These are phyloP conservation scores for Syrrhaptes paradoxus DNA, from an alignment of 2,113 vertebrate genomes.

Conservation along the genomic window DNA sequence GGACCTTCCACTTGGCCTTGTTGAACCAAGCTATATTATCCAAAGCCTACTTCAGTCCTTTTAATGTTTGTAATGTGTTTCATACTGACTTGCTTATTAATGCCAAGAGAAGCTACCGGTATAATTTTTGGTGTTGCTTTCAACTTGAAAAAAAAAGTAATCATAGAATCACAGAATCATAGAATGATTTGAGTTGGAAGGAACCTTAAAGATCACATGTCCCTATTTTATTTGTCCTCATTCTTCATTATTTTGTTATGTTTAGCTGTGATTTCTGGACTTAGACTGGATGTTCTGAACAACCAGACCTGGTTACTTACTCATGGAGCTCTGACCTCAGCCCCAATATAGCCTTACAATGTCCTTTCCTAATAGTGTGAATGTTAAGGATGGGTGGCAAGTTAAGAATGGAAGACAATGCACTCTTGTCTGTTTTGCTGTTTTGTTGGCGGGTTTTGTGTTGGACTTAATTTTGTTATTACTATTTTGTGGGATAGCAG, in stretches of 20 bases:
- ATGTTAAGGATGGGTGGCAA: not conserved
- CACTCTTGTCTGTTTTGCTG: not conserved
- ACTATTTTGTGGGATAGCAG: not conserved
- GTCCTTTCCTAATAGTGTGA: not conserved
- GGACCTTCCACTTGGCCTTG: too few relatives aligned
- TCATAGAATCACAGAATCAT: too few relatives aligned
- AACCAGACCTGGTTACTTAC: not conserved
- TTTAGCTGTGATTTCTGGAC: not conserved
- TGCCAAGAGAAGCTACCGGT: not conserved
- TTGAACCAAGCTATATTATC: not conserved
- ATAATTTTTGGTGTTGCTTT: not conserved
- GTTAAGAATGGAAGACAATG: not conserved
- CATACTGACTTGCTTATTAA: not conserved
- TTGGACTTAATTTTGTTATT: not conserved
- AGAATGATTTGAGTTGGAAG: too few relatives aligned
- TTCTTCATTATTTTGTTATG: not conserved
- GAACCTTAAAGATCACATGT: fast-evolving
- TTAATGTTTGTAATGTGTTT: not conserved
- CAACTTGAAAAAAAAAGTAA: not conserved
- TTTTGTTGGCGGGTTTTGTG: not conserved
- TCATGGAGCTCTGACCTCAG: not conserved
- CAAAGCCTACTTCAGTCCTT: not conserved
- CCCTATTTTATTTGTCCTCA: not conserved
- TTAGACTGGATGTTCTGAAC: not conserved
- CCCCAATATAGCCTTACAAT: not conserved